Evolutionary conservation across 2,888 invertebrate species (phyloP).

Genomic region (Torymus aiolomorphi): DNA sequence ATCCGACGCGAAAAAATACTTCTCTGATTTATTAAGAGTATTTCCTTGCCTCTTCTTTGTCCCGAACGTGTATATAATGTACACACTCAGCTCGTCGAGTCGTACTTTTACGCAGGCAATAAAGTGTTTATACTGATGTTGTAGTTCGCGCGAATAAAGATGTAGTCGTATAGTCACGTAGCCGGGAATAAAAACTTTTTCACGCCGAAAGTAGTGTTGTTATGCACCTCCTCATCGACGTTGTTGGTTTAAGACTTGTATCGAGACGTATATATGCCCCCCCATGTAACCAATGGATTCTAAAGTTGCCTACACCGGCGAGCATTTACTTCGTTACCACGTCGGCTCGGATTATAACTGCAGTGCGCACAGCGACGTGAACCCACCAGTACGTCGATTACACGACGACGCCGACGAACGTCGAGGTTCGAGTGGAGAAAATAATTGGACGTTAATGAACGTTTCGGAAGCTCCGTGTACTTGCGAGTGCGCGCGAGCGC

Average conservation of each 20-base stretch:
- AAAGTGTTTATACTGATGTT: conserved; percentile 25
- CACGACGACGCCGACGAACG: not conserved
- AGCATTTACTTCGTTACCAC: too few relatives aligned
- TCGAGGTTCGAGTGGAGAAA: conserved; percentile 58
- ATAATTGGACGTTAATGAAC: conserved; percentile 72
- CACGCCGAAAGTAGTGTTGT: not conserved
- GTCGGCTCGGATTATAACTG: too few relatives aligned
- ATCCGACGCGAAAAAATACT: conserved; percentile 27
- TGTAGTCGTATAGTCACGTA: not conserved
- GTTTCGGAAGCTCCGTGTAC: conserved; percentile 37
- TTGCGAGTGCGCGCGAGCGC: conserved; percentile 4
- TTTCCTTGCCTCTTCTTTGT: too few relatives aligned
- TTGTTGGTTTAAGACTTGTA: too few relatives aligned
- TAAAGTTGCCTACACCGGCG: not conserved
- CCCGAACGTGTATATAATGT: too few relatives aligned
- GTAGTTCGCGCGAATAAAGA: not conserved
- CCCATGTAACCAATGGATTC: conserved; percentile 45
- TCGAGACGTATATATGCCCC: not conserved
- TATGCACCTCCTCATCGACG: not conserved
- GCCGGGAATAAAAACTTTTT: conserved; percentile 17
- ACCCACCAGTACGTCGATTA: too few relatives aligned
- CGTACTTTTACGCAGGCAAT: conserved; percentile 6
- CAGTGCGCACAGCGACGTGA: too few relatives aligned
- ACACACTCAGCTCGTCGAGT: too few relatives aligned
- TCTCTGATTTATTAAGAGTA: not conserved